Conservation (phyloP, 2,113 vertebrate genomes). For the Notechis scutatus region DNA sequence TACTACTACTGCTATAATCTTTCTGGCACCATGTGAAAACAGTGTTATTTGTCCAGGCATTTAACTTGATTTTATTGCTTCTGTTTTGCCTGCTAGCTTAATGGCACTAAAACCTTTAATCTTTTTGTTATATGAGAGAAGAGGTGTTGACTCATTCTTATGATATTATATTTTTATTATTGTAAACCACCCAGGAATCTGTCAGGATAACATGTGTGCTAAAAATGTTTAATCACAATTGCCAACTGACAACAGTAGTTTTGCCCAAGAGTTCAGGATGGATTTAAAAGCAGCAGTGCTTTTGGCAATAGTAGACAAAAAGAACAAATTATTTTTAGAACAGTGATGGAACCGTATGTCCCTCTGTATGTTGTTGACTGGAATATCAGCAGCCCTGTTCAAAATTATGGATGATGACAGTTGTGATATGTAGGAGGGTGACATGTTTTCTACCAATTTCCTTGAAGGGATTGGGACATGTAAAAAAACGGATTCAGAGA, state of each 20-base stretch:
- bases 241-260: background rate
- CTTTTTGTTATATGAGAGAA: background rate
- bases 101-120: background rate
- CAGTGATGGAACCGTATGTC: background rate
- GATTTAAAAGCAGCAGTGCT: background rate
- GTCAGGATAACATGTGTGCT: background rate
- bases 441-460: background rate
- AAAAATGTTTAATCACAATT: background rate
- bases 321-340: background rate
- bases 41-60: background rate
- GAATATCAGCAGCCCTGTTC: background rate
- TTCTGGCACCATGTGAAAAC: background rate
- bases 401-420: background rate
- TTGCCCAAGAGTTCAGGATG: background rate
- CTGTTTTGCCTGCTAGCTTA: background rate
- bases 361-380: background rate
- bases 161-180: background rate
- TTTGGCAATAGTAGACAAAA: background rate
- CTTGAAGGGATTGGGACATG: background rate
- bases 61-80: background rate
- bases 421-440: background rate
- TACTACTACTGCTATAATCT: background rate
- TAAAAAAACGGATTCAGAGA: background rate
- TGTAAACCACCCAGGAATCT: background rate
- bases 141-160: background rate